Conservation (phyloP, 2,888 invertebrate species). For the Eulithis testata region DNA sequence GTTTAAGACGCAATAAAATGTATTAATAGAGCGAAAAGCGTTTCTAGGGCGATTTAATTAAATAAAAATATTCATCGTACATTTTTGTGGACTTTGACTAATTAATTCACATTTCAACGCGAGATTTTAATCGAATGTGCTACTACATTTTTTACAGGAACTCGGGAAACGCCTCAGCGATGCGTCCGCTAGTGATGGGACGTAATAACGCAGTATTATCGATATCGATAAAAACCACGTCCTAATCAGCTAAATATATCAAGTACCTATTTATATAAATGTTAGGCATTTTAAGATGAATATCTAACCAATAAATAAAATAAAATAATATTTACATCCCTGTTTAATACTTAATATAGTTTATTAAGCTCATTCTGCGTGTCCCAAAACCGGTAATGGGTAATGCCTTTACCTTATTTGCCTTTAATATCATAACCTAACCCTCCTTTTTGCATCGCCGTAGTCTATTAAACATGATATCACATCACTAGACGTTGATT, state of each 20-base stretch:
- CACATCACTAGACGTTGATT: constrained; percentile 77
- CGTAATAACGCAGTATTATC: constrained; percentile 14
- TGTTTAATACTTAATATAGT: no score
- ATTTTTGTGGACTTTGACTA: constrained; percentile 62
- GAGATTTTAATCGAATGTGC: constrained; percentile 71
- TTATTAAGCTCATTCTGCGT: no score
- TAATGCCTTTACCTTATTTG: no score
- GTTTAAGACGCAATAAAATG: constrained; percentile 73
- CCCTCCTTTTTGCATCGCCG: no score
- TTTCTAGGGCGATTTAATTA: constrained; percentile 59
- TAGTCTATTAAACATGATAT: background rate
- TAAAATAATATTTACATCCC: no score
- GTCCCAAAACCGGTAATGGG: no score
- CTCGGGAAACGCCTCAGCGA: constrained; percentile 54
- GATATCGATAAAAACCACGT: constrained; percentile 17
- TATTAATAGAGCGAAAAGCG: constrained; percentile 70
- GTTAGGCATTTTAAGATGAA: no score
- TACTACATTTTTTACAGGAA: constrained; percentile 57
- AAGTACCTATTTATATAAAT: no score
- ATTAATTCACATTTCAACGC: constrained; percentile 69
- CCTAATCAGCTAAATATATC: no score
- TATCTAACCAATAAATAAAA: no score
- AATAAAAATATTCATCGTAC: constrained; percentile 50
- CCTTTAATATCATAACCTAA: no score
- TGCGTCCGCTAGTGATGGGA: constrained; percentile 60